Conservation (phyloP, 2,797 vertebrate species). For the Myripristis murdjan region DNA sequence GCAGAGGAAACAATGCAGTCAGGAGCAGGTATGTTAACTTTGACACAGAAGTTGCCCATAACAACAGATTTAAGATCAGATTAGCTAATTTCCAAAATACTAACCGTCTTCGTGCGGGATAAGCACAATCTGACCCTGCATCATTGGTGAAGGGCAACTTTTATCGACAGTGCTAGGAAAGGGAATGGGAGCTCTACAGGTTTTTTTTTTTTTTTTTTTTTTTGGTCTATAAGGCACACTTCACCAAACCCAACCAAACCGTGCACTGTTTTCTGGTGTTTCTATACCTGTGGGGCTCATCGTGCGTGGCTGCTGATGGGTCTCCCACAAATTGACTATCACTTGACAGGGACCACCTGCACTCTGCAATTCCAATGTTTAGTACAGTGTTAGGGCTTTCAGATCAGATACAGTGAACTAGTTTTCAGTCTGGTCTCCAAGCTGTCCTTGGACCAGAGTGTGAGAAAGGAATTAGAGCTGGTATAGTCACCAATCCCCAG, state of each 20-base stretch:
- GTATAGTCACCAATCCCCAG: constrained; percentile 75
- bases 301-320: constrained; percentile 97
- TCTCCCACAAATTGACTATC: constrained; percentile 99
- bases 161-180: neutral
- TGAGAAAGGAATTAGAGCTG: constrained; percentile 70
- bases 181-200: neutral
- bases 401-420: constrained; percentile 65
- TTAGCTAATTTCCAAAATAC: neutral
- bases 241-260: constrained; percentile 56
- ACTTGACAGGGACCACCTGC: constrained; percentile 95
- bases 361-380: constrained; percentile 93
- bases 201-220: constrained; percentile 37
- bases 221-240: constrained; percentile 36
- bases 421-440: constrained; percentile 48
- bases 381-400: constrained; percentile 80
- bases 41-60: neutral
- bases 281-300: constrained; percentile 98
- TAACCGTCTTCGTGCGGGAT: neutral
- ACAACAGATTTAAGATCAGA: constrained; percentile 14
- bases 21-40: neutral
- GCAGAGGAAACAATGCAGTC: constrained; percentile 38
- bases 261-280: constrained; percentile 52
- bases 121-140: constrained; percentile 2
- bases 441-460: constrained; percentile 54
- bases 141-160: neutral